Conservation (phyloP, 2,888 invertebrate species). For the Agrochola lychnidis region DNA sequence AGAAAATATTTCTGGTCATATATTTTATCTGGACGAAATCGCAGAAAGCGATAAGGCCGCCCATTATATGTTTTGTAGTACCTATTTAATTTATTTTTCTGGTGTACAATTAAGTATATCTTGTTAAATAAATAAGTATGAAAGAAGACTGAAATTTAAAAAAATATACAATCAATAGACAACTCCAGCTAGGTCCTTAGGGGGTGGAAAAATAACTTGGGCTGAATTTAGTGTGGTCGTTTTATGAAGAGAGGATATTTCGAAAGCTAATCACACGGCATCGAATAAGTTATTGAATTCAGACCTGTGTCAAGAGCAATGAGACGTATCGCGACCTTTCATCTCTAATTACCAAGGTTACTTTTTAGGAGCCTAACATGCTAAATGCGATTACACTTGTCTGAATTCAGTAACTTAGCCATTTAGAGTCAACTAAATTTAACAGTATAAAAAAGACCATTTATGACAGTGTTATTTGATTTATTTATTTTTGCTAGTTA, state of each 20-base stretch:
- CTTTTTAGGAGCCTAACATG: background rate
- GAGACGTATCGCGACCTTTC: background rate
- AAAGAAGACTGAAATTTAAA: too few relatives aligned
- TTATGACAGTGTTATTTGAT: conserved; percentile 87
- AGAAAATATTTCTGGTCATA: background rate
- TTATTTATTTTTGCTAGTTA: conserved; percentile 90
- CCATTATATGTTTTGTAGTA: background rate
- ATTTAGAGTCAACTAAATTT: background rate
- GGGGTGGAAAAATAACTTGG: too few relatives aligned
- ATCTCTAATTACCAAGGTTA: background rate
- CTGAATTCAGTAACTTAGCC: background rate
- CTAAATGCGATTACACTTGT: background rate
- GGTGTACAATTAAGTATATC: too few relatives aligned
- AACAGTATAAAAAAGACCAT: conserved; percentile 29
- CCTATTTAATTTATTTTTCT: background rate
- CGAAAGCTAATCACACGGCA: background rate
- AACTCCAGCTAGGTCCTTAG: too few relatives aligned
- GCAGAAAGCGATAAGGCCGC: background rate
- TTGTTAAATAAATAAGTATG: too few relatives aligned
- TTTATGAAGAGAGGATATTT: background rate
- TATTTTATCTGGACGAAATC: background rate
- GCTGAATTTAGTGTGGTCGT: too few relatives aligned
- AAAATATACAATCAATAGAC: too few relatives aligned
- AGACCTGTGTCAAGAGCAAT: background rate
- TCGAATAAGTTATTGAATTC: background rate